Evolutionary conservation across 2,797 vertebrate genomes (phyloP).

Genomic region (Labroides dimidiatus): DNA sequence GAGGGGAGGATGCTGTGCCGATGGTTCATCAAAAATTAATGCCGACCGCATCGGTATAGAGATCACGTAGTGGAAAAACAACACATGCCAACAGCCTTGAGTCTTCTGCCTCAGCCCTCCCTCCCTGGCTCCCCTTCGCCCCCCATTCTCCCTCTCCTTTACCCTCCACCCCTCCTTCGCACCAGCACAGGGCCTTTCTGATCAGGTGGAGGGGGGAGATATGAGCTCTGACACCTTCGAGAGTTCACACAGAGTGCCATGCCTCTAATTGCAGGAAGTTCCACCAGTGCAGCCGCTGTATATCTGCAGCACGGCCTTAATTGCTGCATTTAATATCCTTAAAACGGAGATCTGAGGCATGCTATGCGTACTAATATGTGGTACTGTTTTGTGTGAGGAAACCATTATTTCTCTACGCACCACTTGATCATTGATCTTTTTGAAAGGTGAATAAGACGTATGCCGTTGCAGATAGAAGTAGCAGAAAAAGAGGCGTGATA

Average conservation of each 20-base stretch:
- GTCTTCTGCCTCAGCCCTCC: constrained; percentile 73
- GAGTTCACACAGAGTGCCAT: constrained; percentile 86
- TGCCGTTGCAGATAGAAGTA: constrained; percentile 56
- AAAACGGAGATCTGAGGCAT: constrained; percentile 80
- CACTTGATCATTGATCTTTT: constrained; percentile 58
- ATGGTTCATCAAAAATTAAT: constrained; percentile 89
- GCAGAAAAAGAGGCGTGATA: constrained; percentile 29
- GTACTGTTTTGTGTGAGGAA: constrained; percentile 59
- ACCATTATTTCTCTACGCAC: constrained; percentile 52
- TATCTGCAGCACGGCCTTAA: constrained; percentile 75
- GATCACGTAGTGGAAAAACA: constrained; percentile 87
- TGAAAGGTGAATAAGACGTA: constrained; percentile 55
- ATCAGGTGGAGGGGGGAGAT: constrained; percentile 84
- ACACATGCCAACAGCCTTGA: constrained; percentile 86
- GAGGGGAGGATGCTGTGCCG: constrained; percentile 80
- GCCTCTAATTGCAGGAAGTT: constrained; percentile 83
- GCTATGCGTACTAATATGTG: constrained; percentile 55
- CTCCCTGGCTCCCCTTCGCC: constrained; percentile 17
- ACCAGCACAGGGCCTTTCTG: constrained; percentile 76
- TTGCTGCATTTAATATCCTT: constrained; percentile 83
- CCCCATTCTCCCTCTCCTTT: constrained; percentile 53
- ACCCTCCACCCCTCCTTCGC: constrained; percentile 64
- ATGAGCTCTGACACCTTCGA: constrained; percentile 85
- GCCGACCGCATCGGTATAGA: constrained; percentile 84
- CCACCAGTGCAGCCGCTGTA: constrained; percentile 64